Base-by-base conservation (phyloP, 2,113 vertebrate species). In the Aphyosemion australe region DNA sequence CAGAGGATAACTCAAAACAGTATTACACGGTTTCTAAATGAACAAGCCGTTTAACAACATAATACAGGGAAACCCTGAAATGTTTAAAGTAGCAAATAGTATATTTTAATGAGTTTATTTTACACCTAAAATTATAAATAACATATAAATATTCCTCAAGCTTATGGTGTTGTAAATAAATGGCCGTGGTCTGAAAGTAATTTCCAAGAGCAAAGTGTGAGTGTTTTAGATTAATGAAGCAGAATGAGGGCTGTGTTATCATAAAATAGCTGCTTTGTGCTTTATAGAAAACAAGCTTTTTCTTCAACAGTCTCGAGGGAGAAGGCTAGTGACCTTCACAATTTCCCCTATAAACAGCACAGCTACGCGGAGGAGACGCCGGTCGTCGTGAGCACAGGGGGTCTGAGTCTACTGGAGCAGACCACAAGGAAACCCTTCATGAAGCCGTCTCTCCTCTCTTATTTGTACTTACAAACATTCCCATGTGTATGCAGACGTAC, bases 221-320 rank as follows among this genome's bases (percentile, higher is more conserved):
- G 65, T 86, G 87, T 79, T 84, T 89, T 89, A 77, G 74, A 77
- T 74, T 77, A 69, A 69, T 54, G 76, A 50, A 49, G 79, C 78
- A 91, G 84, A 91, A 92, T 79, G 89, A 84, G 63, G 34, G 75
- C 82, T 88, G 87, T 92, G 90, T 89, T 87, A 89, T 91, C 87
- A 91, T 89, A 84, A 91, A 55, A 91, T 66, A 79, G 82, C 77
- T 67, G 84, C 91, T 90, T 91, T 93, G 90, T 93, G 72, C 79
- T 20, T 72, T 34, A 15, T 65, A 83, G 87, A 92, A 93, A 92
- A 90, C 72, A 69, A 84, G 76, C 79, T 84, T 89, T 90, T 91
- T 92, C 81, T 92, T 87, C 69, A 8, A 56, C 19, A 26, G 77
- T 68, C 88, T 75, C 80, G 1, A 18, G 88, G 86, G 88, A 88